Conservation (phyloP, 2,888 invertebrate genomes). For the Lithophane socia region DNA sequence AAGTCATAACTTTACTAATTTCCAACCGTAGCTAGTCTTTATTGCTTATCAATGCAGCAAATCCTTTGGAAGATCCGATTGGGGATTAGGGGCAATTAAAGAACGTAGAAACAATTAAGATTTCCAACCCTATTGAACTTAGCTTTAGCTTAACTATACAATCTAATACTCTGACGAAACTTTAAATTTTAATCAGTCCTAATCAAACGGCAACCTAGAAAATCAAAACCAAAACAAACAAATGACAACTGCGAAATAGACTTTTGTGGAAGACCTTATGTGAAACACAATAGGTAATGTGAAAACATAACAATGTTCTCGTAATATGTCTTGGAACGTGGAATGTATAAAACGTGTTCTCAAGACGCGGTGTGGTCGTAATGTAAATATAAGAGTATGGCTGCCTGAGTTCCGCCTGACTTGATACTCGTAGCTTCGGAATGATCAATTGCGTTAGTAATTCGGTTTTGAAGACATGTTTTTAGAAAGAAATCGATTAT, state of each 20-base stretch:
- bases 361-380: conserved; percentile 31
- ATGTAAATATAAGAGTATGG: conserved; percentile 28
- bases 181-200: neutral
- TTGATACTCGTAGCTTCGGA: conserved; percentile 41
- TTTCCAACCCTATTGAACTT: neutral
- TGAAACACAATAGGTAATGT: conserved; percentile 49
- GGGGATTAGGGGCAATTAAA: neutral
- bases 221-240: conserved; percentile 2
- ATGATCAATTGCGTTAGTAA: conserved; percentile 34
- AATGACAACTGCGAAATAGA: conserved; percentile 22
- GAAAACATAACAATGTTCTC: conserved; percentile 58
- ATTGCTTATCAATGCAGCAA: too few species aligned
- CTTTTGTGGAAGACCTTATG: conserved; percentile 18
- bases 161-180: neutral
- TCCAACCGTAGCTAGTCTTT: neutral
- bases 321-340: conserved; percentile 56
- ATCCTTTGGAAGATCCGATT: neutral
- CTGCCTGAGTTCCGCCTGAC: conserved; percentile 18
- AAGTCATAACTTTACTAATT: neutral
- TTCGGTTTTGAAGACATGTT: neutral
- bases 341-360: conserved; percentile 55
- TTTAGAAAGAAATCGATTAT: neutral
- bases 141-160: too few species aligned
- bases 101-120: neutral
- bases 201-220: neutral